A percentile compares a stretch with the other conserved stretches of the same genome.
phyloP scores from a whole-genome alignment of 2,888 invertebrate genomes.

The Anagyrus pseudococci region DNA sequence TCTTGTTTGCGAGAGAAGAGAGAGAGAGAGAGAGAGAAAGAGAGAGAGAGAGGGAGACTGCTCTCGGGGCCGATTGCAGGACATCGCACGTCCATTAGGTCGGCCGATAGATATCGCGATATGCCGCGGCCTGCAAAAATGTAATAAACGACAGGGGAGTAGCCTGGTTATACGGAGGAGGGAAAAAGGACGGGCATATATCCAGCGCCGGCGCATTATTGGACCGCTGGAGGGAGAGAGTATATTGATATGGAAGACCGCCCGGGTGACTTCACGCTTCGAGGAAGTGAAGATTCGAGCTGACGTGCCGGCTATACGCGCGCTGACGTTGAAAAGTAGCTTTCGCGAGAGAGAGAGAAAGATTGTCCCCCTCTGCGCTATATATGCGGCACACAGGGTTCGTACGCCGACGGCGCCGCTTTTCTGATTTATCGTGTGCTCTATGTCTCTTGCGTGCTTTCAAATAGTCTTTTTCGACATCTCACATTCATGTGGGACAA shows the following conservation, averaged over 20 bases:
- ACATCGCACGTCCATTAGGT: conserved; percentile 47
- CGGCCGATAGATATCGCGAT: conserved; percentile 20
- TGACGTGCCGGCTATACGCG: conserved; percentile 16
- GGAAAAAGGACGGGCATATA: conserved; percentile 1
- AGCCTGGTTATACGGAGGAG: background rate
- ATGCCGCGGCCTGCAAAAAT: conserved; percentile 3
- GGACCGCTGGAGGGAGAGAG: background rate
- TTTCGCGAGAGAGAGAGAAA: no score
- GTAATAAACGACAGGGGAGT: background rate
- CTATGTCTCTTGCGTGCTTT: no score
- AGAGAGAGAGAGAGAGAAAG: no score
- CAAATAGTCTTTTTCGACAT: no score
- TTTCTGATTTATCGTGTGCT: no score
- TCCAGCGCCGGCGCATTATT: no score
- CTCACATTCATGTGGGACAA: no score
- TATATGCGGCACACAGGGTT: no score
- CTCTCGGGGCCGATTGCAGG: conserved; percentile 38
- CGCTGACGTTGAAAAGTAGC: no score
- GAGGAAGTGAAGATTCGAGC: conserved; percentile 23
- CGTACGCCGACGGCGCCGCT: no score
- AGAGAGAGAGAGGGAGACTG: no score
- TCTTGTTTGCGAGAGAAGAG: conserved; percentile 9
- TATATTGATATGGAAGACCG: conserved; percentile 29
- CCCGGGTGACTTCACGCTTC: conserved; percentile 33
- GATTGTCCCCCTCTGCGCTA: no score